Percentiles rank a stretch among this genome's conserved stretches.
phyloP scores from a whole-genome alignment of 2,797 vertebrate species.

The Chelon auratus region DNA sequence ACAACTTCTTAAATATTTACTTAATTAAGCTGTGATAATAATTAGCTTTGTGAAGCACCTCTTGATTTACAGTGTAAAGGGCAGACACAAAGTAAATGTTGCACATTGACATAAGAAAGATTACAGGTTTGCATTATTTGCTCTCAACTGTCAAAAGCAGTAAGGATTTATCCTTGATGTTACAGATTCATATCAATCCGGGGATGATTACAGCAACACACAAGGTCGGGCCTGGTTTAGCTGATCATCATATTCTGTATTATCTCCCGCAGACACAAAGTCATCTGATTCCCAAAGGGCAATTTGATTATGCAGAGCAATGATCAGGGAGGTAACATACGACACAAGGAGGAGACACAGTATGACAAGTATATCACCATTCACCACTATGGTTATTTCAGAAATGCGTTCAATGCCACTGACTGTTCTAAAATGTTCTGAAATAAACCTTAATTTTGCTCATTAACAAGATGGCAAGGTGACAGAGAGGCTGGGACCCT shows the following conservation, averaged over 20 bases:
- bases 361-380: slow-evolving; percentile 21
- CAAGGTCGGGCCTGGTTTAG: slow-evolving; percentile 69
- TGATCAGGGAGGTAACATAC: slow-evolving; percentile 35
- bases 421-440: slow-evolving; percentile 14
- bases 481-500: slow-evolving; percentile 46
- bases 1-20: slow-evolving; percentile 52
- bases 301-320: slow-evolving; percentile 64
- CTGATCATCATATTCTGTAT: slow-evolving; percentile 69
- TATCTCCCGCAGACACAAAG: slow-evolving; percentile 72
- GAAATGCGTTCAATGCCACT: slow-evolving; percentile 27
- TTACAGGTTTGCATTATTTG: slow-evolving; percentile 50
- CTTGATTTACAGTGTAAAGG: slow-evolving; percentile 65
- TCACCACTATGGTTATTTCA: not conserved
- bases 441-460: slow-evolving; percentile 20
- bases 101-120: slow-evolving; percentile 57
- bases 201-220: slow-evolving; percentile 59
- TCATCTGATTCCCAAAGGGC: slow-evolving; percentile 73
- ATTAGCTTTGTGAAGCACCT: slow-evolving; percentile 56
- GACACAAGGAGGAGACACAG: slow-evolving; percentile 33
- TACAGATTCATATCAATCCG: slow-evolving; percentile 67
- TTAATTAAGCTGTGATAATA: slow-evolving; percentile 67
- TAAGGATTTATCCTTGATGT: slow-evolving; percentile 53
- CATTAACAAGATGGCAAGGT: slow-evolving; percentile 48
- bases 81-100: slow-evolving; percentile 65
- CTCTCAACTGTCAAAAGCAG: slow-evolving; percentile 48